Evolutionary conservation across 1,140 invertebrate species (phyloP), one percentile per base, ranked within the genome.

Genomic region (Ceratosolen fusciceps): DNA sequence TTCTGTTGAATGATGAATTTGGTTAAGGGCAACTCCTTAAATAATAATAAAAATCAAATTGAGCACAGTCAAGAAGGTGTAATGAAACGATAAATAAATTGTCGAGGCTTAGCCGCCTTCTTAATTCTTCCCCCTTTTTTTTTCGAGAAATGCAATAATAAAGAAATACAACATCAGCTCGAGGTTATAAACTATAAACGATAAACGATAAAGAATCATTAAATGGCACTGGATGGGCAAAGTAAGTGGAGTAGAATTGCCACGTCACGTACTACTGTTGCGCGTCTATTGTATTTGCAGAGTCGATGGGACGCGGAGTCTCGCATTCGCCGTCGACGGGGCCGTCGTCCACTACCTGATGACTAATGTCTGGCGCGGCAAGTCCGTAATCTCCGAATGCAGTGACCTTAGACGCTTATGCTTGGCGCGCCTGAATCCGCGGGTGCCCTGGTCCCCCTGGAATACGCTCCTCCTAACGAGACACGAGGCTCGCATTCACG

Each of bases 401-500:
- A 87, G 87, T 49, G 92, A 94, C 77, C 85, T 94, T 10, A 91
- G 91, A 2, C 89, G 92, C 68, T 84, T 95, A 79, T 87, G 92
- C 19, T 80, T 94, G 34, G 91, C 91, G 68, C 88, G 93, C 16
- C 94, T 93, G 90, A 88, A 91, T 43, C 88, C 88, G 1, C 84
- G 92, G 5, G 84, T 90, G 34, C 91, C 92, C 49, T 95, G 94
- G 94, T 91, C 93, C 1, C 94, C 94, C 1, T 95, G 94, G 94
- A 95, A 95, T 82, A 93, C 92, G 81, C 91, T 95, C 58, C 82
- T 94, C 8, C 86, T 94, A 0, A 94, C 93, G 0, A 88, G 90
- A 4, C 90, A 91, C 73, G 94, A 94, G 87, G 92, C 92, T 77
- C 91, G 92, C 65, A 89, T 91, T 29, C 94, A 94, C 77, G 79